phyloP scores from a whole-genome alignment of 2,888 invertebrate species.

The Aspidapion aeneum region DNA sequence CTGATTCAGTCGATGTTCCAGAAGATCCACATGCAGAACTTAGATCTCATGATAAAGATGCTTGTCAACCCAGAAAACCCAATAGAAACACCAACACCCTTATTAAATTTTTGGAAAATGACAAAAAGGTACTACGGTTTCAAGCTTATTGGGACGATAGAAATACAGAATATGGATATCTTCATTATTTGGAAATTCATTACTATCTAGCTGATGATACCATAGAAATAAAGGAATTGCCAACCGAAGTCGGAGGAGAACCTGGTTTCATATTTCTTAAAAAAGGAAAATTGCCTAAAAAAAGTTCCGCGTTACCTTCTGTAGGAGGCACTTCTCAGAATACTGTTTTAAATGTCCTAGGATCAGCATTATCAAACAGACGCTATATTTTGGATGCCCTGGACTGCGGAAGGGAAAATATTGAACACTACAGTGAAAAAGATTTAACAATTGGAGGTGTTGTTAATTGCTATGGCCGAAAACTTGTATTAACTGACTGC shows the following conservation, averaged over 20 bases:
- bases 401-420: conserved; percentile 50
- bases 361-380: conserved; percentile 51
- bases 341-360: conserved; percentile 63
- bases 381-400: conserved; percentile 59
- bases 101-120: conserved; percentile 79
- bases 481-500: conserved; percentile 76
- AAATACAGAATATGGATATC: conserved; percentile 68
- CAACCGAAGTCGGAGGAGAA: conserved; percentile 67
- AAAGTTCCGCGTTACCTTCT: conserved; percentile 46
- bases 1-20: conserved; percentile 61
- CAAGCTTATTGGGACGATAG: conserved; percentile 90
- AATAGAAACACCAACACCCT: conserved; percentile 61
- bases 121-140: conserved; percentile 73
- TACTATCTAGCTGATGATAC: conserved; percentile 88
- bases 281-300: conserved; percentile 75
- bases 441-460: conserved; percentile 74
- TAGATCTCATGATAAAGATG: conserved; percentile 44
- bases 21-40: conserved; percentile 52
- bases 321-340: conserved; percentile 52
- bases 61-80: conserved; percentile 49
- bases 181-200: conserved; percentile 75
- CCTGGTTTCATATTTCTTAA: conserved; percentile 70
- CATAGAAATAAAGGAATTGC: conserved; percentile 78
- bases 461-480: conserved; percentile 73
- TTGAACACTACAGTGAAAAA: conserved; percentile 59